phyloP scores from a whole-genome alignment of 1,140 invertebrate genomes.

The Leptestheria dahalacensis region DNA sequence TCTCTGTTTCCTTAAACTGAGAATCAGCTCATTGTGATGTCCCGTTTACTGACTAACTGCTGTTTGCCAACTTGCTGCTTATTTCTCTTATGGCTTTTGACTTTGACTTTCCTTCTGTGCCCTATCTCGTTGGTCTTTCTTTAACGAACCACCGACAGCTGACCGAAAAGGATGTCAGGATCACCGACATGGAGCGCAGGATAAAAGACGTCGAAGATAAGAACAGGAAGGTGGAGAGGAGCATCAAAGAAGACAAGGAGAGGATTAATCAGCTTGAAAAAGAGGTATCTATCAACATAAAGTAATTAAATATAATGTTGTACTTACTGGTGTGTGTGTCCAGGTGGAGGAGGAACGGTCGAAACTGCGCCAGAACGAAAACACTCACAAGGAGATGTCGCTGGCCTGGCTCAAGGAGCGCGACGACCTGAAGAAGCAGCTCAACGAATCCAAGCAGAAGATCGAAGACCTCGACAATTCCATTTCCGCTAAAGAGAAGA shows the following conservation, averaged over 20 bases:
- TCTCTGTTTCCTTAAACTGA: neutral
- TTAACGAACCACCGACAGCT: slow-evolving; percentile 24
- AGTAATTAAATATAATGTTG: too few relatives aligned
- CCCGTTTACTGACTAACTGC: too few relatives aligned
- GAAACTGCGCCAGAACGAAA: slow-evolving; percentile 37
- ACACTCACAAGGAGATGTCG: slow-evolving; percentile 33
- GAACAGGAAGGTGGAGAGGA: slow-evolving; percentile 39
- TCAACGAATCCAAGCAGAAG: slow-evolving; percentile 36
- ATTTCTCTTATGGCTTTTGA: neutral
- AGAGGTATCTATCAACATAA: too few relatives aligned
- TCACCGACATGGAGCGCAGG: slow-evolving; percentile 39
- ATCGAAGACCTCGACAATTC: slow-evolving; percentile 37
- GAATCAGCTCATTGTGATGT: neutral
- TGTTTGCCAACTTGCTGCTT: too few relatives aligned
- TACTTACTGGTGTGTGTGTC: too few relatives aligned
- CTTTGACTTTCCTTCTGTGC: neutral
- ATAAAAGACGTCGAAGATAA: slow-evolving; percentile 43
- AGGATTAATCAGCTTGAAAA: slow-evolving; percentile 41
- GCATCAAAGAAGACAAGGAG: slow-evolving; percentile 38
- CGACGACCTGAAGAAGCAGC: slow-evolving; percentile 24
- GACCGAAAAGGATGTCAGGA: slow-evolving; percentile 38
- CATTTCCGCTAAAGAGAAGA: slow-evolving; percentile 37
- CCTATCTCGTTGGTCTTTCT: neutral
- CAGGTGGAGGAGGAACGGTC: slow-evolving; percentile 42
- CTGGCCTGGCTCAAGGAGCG: slow-evolving; percentile 23